Evolutionary conservation across 1,140 invertebrate genomes (phyloP), one percentile per base, ranked within the genome.

Genomic region (Octopus bimaculoides): DNA sequence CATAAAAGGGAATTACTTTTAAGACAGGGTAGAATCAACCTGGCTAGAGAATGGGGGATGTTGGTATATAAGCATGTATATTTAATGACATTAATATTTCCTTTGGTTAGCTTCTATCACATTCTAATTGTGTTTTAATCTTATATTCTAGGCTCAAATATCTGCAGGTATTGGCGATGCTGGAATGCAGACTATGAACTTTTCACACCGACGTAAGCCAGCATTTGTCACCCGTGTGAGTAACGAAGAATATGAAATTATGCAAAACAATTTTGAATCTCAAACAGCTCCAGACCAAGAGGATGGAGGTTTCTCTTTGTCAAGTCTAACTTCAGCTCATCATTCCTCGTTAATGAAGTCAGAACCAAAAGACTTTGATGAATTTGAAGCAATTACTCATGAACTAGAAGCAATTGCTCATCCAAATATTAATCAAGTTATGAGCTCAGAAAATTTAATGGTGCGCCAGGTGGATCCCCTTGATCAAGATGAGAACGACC

Each of bases 201-300:
- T 41, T 61, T 17, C 55, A 12, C 55, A 69, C 9, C 54, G 77
- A 41, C 77, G 77, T 12, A 78, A 78, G 12, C 77, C 77, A 66
- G 55, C 56, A 26, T 61, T 66, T 69, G 77, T 78, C 66, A 82
- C 14, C 53, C 66, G 66, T 26, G n/a, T 54, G 10, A 53, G 52
- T 10, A 53, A 77, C 12, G 54, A 55, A 5, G 75, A 77, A n/a
- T 54, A 55, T 20, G 75, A 77, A 10, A 54, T 52, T 12, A 54
- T 55, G 75, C 75, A 52, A 6, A 77, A n/a, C 10, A 17, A 53
- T 71, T 71, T 71, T 71, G 66, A 71, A 14, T 41, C 66, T 20
- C n/a, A 56, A 10, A 17, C 73, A 56, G 17, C 7, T 12, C 41
- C 52, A 8, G n/a, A 78, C 66, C 14, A 78, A 79, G 55, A 76